phyloP scores from a whole-genome alignment of 2,113 vertebrate genomes.

The Dolichotis patagonum region DNA sequence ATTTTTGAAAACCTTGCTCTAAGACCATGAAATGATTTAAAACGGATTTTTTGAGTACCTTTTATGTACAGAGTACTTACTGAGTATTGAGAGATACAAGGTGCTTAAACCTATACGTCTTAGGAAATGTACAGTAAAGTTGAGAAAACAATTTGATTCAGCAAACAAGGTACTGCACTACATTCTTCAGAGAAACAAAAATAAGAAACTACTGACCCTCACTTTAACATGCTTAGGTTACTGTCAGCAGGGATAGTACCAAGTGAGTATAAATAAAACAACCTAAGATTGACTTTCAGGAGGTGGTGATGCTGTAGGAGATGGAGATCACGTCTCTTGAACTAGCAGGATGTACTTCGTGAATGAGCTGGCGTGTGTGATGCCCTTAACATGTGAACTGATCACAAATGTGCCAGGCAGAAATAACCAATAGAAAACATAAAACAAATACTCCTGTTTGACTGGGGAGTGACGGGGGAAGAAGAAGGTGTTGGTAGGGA shows the following conservation, averaged over 20 bases:
- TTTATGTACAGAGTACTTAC: not conserved
- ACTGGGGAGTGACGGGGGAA: not conserved
- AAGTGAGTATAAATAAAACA: conserved; percentile 9
- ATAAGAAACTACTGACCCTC: not conserved
- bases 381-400: not conserved
- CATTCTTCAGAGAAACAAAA: not conserved
- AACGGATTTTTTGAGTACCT: not conserved
- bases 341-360: not conserved
- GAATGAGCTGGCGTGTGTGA: not conserved
- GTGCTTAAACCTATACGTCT: not conserved
- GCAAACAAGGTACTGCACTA: not conserved
- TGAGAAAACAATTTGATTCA: not conserved
- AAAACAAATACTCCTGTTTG: not conserved
- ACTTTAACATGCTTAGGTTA: not conserved
- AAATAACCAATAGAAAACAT: not conserved
- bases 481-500: not conserved
- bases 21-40: not conserved
- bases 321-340: not conserved
- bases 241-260: not conserved
- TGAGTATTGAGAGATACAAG: not conserved
- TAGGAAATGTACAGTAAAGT: not conserved
- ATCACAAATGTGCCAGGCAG: not conserved
- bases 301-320: not conserved
- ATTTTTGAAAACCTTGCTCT: not conserved
- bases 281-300: not conserved